Evolutionary conservation across 2,113 vertebrate genomes (phyloP).

Genomic region (Varanus komodoensis): DNA sequence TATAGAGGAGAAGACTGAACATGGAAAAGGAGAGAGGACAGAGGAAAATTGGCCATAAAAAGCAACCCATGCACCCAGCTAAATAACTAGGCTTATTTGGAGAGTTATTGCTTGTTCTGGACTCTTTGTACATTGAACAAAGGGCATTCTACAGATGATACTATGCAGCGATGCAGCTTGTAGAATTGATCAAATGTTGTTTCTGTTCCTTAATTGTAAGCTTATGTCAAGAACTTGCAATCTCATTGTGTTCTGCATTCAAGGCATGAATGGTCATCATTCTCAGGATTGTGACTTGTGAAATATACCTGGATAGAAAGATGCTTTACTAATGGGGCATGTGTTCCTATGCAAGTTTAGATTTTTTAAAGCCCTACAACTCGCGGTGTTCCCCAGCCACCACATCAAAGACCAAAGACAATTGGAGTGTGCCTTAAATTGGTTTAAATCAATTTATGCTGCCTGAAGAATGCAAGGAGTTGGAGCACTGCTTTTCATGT

Average conservation of each 20-base stretch:
- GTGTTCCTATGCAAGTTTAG: no score
- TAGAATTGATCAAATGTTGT: not conserved
- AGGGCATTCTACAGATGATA: not conserved
- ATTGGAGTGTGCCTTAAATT: no score
- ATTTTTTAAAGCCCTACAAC: no score
- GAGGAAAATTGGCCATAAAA: not conserved
- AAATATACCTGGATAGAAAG: not conserved
- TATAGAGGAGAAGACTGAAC: not conserved
- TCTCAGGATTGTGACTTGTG: not conserved
- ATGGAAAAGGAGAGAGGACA: not conserved
- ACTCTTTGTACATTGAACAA: not conserved
- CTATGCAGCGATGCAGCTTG: not conserved
- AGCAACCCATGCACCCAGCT: not conserved
- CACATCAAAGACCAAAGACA: no score
- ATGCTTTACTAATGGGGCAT: no score
- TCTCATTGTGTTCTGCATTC: not conserved
- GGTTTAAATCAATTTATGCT: no score
- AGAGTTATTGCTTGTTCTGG: not conserved
- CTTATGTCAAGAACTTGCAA: not conserved
- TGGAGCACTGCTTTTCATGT: no score
- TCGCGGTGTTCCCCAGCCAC: no score
- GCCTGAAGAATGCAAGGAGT: no score
- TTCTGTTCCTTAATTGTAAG: not conserved
- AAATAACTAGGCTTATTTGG: not conserved
- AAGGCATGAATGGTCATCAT: not conserved